Conservation (phyloP, 2,888 invertebrate genomes). For the Polyploca ridens region DNA sequence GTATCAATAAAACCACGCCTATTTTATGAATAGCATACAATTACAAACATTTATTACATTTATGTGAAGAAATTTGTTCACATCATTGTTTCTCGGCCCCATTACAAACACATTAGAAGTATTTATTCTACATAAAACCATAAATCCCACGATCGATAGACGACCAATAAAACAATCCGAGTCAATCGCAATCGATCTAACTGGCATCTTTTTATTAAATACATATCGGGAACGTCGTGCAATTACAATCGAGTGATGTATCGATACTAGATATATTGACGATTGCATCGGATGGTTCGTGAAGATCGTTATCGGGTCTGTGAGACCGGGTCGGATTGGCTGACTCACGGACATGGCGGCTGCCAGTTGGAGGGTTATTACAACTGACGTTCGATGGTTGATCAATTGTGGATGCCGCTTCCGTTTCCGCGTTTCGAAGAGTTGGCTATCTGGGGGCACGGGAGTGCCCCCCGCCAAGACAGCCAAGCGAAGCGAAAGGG, state of each 20-base stretch:
- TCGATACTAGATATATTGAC: constrained; percentile 36
- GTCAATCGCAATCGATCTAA: constrained; percentile 27
- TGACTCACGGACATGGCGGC: background rate
- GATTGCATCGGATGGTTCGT: constrained; percentile 38
- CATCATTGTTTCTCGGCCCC: background rate
- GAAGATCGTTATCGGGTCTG: constrained; percentile 32
- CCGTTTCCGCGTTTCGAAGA: background rate
- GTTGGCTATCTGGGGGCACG: no score
- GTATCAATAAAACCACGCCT: no score
- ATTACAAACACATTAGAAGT: background rate
- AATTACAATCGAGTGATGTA: constrained; percentile 48
- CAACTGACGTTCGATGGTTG: background rate
- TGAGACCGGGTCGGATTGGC: constrained; percentile 19
- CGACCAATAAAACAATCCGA: constrained; percentile 13
- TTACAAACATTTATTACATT: no score
- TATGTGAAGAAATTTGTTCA: background rate
- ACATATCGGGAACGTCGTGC: constrained; percentile 41
- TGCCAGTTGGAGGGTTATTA: background rate
- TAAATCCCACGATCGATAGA: constrained; percentile 6
- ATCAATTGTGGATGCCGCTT: background rate
- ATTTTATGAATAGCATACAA: no score
- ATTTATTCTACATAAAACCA: background rate
- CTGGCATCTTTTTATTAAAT: constrained; percentile 42
- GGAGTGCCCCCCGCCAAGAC: no score
- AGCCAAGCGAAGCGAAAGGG: no score